Evolutionary conservation across 1,140 invertebrate species (phyloP), one percentile per base, ranked within the genome.

Genomic region (Teleopsis dalmanni): DNA sequence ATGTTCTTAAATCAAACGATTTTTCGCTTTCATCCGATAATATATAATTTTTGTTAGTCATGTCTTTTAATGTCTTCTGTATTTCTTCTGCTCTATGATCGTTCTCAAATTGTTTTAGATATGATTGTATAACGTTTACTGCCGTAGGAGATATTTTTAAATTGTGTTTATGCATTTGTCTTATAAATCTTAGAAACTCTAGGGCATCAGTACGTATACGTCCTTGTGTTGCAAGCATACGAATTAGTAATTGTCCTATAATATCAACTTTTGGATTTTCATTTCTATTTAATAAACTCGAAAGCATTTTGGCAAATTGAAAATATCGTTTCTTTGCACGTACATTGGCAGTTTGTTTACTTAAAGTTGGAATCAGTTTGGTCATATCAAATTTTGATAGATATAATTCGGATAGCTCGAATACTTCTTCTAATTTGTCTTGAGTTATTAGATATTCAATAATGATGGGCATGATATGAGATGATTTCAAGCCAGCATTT

Each of bases 381-480:
- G 21, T 27, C 5, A 60, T 44, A 6, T 57, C 52, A 10, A 69
- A 4, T 2, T 64, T 66, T 1, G 65, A 66, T 1, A 62, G 63
- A 50, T 66, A 69, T 4, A 49, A 48, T 18, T 62, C 59, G 14
- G 53, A 60, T 38, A 68, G 57, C 4, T 58, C 26, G 4, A 60
- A n/a, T 1, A 61, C 58, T 5, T 60, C 52, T 4, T 55, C 51
- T 2, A 72, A 13, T 19, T 64, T 55, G 8, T 64, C 56, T 1
- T 67, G 55, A 22, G 58, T 48, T 10, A 79, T 44, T 10, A 77
- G 50, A 40, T 71, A 62, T 0, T 26, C 34, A 3, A 78, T 25
- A 5, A 78, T 19, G 0, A 72, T 65, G 8, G 53, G 59, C 4
- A 74, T 19, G 0, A 66, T n/a, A 14, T 57, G 50, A 7, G 52